Evolutionary conservation across 2,797 vertebrate genomes (phyloP).

Genomic region (Tenualosa thibaudeaui): DNA sequence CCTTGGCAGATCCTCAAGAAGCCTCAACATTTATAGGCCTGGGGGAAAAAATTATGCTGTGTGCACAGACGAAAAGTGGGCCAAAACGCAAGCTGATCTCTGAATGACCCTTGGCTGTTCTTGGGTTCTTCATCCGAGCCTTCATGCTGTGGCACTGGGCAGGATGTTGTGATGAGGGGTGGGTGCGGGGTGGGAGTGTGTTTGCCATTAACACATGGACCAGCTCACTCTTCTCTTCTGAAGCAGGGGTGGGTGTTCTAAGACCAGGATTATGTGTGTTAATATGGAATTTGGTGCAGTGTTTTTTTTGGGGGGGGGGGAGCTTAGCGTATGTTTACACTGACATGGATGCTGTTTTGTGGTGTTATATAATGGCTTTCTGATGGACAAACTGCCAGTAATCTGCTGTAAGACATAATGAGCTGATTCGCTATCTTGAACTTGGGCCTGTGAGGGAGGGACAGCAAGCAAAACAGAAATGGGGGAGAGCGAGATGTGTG

Average conservation of each 20-base stretch:
- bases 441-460: constrained; percentile 60
- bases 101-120: not conserved
- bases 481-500: not conserved
- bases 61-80: too few relatives aligned
- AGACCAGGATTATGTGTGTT: constrained; percentile 22
- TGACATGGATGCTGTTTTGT: constrained; percentile 61
- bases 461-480: not conserved
- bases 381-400: constrained; percentile 60
- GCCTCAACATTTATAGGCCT: too few relatives aligned
- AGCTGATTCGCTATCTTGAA: constrained; percentile 71
- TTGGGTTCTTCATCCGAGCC: not conserved
- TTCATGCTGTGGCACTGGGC: not conserved
- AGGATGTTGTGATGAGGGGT: not conserved
- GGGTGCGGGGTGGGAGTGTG: not conserved
- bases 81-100: too few relatives aligned
- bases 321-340: constrained; percentile 65
- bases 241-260: not conserved
- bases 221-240: not conserved
- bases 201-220: not conserved
- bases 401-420: constrained; percentile 72
- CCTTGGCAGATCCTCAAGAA: too few relatives aligned
- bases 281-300: constrained; percentile 30
- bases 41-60: too few relatives aligned
- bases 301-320: constrained; percentile 30
- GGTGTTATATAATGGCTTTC: constrained; percentile 68